A percentile compares a stretch with the other conserved stretches of the same genome.
phyloP scores from a whole-genome alignment of 2,113 vertebrate species.

The Phyllopteryx taeniolatus region DNA sequence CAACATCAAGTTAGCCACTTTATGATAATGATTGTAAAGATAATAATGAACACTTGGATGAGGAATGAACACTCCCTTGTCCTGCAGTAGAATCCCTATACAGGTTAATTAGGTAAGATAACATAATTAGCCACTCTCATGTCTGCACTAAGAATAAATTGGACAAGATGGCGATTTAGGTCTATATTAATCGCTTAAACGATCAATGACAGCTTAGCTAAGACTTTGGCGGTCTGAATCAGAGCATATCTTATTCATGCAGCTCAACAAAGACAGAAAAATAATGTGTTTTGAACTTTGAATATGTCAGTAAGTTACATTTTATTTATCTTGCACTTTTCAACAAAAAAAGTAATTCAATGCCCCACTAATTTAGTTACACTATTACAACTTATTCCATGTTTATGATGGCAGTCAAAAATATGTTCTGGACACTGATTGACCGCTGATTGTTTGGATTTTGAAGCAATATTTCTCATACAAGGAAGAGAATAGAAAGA shows the following conservation, averaged over 20 bases:
- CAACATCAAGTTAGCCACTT: slow-evolving; percentile 73
- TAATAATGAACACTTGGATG: slow-evolving; percentile 77
- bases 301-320: neutral
- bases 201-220: slow-evolving; percentile 66
- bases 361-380: too few species aligned
- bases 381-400: too few species aligned
- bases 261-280: slow-evolving; percentile 58
- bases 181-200: slow-evolving; percentile 77
- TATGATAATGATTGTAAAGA: slow-evolving; percentile 75
- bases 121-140: slow-evolving; percentile 80
- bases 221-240: slow-evolving; percentile 56
- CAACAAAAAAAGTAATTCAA: too few species aligned
- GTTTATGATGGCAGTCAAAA: too few species aligned
- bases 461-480: too few species aligned
- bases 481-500: too few species aligned
- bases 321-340: too few species aligned
- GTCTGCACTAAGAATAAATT: slow-evolving; percentile 77
- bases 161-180: slow-evolving; percentile 73
- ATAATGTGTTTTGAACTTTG: slow-evolving; percentile 35
- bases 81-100: slow-evolving; percentile 74
- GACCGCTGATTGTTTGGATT: too few species aligned
- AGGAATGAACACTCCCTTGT: slow-evolving; percentile 75
- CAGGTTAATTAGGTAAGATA: slow-evolving; percentile 85
- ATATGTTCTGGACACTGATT: too few species aligned
- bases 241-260: slow-evolving; percentile 71